These are phyloP conservation scores for Bimastos eiseni DNA, from an alignment of 2,888 invertebrate species.

Conservation along the genomic window DNA sequence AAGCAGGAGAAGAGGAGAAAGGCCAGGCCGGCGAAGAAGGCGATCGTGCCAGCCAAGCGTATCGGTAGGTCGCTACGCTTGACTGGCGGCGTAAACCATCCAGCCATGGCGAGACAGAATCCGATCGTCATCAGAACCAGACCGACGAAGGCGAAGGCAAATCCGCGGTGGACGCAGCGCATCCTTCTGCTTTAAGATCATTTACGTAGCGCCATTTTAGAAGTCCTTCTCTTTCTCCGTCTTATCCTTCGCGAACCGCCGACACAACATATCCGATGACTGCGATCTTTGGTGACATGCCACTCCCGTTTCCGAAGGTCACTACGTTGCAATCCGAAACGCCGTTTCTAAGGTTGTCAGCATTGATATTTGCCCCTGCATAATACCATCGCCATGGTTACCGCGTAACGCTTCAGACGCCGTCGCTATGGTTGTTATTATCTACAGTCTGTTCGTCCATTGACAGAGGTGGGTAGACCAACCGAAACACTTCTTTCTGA, in stretches of 20 bases:
- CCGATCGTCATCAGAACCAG: conserved; percentile 28
- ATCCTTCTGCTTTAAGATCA: background rate
- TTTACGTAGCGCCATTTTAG: background rate
- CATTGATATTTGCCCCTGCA: no score
- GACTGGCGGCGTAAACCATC: conserved; percentile 25
- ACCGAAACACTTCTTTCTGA: no score
- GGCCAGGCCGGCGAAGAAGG: conserved; percentile 17
- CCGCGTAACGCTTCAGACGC: no score
- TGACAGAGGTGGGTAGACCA: no score
- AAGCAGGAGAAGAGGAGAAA: background rate
- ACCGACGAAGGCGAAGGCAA: conserved; percentile 23
- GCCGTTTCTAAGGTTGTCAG: background rate
- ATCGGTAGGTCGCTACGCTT: background rate
- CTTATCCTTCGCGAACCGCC: background rate
- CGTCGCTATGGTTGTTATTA: no score
- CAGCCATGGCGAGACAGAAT: conserved; percentile 25
- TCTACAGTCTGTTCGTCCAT: no score
- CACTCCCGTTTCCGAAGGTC: background rate
- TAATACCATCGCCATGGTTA: no score
- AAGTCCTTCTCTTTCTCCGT: background rate
- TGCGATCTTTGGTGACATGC: no score
- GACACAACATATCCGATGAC: background rate
- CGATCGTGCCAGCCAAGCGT: conserved; percentile 8
- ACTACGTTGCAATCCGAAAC: background rate
- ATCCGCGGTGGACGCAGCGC: background rate